phyloP scores from a whole-genome alignment of 1,140 invertebrate species.

The Papilio xuthus region DNA sequence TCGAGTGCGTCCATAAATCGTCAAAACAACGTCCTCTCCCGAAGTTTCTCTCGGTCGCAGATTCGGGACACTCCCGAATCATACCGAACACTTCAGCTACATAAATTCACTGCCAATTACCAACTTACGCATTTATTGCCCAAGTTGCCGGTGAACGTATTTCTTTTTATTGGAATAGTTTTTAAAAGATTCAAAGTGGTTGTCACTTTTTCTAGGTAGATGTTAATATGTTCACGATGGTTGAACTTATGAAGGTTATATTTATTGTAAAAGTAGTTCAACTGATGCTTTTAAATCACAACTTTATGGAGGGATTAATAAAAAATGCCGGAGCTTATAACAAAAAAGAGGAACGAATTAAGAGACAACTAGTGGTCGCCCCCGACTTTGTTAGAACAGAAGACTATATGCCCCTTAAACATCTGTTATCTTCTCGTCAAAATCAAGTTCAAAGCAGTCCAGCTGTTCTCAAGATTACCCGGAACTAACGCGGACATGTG shows the following conservation, averaged over 20 bases:
- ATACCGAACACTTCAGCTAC: constrained; percentile 30
- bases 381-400: no score
- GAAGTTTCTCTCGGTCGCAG: constrained; percentile 33
- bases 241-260: not conserved
- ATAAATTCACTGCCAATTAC: constrained; percentile 50
- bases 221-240: not conserved
- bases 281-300: no score
- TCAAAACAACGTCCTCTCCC: constrained; percentile 26
- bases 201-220: constrained; percentile 25
- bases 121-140: constrained; percentile 44
- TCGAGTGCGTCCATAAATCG: constrained; percentile 28
- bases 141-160: constrained; percentile 43
- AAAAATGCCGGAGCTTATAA: no score
- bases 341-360: no score
- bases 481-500: no score
- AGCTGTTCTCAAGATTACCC: no score
- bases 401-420: no score
- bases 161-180: constrained; percentile 53
- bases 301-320: no score
- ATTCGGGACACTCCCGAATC: constrained; percentile 32
- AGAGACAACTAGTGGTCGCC: no score
- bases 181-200: constrained; percentile 37
- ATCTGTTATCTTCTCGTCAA: no score
- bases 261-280: no score
- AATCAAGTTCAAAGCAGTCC: no score